Evolutionary conservation across 2,797 vertebrate species (phyloP), one percentile per base, ranked within the genome.

Genomic region (Phrynocephalus forsythii): DNA sequence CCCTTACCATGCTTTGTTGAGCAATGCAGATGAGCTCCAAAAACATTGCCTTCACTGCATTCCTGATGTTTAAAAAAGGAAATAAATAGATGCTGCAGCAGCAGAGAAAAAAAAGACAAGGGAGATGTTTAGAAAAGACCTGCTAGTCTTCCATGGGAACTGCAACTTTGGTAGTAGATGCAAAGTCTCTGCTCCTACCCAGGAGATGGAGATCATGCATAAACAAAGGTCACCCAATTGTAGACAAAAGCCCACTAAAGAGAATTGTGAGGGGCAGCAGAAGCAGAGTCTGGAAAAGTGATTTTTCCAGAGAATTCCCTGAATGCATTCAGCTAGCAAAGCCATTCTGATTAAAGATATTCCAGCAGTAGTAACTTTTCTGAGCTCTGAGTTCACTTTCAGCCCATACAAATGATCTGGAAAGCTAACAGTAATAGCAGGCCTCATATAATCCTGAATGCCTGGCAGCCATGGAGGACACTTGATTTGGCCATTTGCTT

Each of bases 151-250:
- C 82, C 33, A 72, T 67, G 87, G 87, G 77, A 84, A 84, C 67
- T 5, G 20, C 69, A 22, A 4, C 13, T 22, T 16, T 1, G 66
- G 48, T 52, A 56, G 15, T 10, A 50, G n/a, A 26, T 33, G 66
- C 22, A 30, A 68, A 30, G 28, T 69, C 56, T 79, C 66, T 68
- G 44, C 48, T 48, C 66, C 78, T 85, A 60, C 84, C 66, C 75
- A 85, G 75, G 78, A 86, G 68, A 66, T 69, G 44, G 75, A 30
- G 66, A 44, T 72, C 79, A 85, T 67, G 84, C 16, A 48, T 50
- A 44, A 60, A 63, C 24, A 86, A 80, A 79, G n/a, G 79, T 69
- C 66, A 38, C 24, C 11, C 71, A 44, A 13, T 44, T 22, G 48
- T 38, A 44, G 33, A 38, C 56, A 80, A 69, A 16, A 1, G 6